Conservation (phyloP, 2,113 vertebrate species). For the Phrynocephalus versicolor region DNA sequence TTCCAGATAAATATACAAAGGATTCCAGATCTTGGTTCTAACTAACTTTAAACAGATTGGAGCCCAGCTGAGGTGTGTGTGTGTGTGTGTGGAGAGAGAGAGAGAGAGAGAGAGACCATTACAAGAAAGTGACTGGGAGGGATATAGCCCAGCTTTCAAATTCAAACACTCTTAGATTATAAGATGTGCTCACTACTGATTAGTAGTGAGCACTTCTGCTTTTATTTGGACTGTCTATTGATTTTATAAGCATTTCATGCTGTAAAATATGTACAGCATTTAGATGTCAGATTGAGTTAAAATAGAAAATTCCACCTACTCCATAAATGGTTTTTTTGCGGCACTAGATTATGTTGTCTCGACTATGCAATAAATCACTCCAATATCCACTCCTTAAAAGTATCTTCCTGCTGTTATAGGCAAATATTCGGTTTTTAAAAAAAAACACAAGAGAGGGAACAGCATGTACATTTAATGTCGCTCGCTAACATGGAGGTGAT, state of each 20-base stretch:
- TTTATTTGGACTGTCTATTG: background rate
- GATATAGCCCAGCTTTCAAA: conserved; percentile 37
- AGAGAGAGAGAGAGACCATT: background rate
- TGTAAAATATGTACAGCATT: background rate
- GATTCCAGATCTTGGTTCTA: background rate
- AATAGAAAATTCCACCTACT: conserved; percentile 12
- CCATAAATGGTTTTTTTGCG: conserved; percentile 26
- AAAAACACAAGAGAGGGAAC: background rate
- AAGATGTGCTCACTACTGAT: conserved; percentile 27
- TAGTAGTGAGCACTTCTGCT: background rate
- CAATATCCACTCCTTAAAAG: conserved; percentile 20
- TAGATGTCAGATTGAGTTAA: conserved; percentile 1
- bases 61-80: background rate
- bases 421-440: conserved; percentile 32
- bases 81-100: too few relatives aligned
- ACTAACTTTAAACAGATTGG: background rate
- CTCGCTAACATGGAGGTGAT: conserved; percentile 26
- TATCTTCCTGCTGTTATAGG: conserved; percentile 21
- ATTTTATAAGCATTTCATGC: conserved; percentile 14
- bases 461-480: conserved; percentile 15
- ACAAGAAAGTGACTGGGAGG: background rate
- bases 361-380: conserved; percentile 27
- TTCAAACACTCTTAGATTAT: background rate
- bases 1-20: background rate
- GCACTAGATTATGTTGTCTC: background rate